A percentile compares a stretch with the other conserved stretches of the same genome.
phyloP scores from a whole-genome alignment of 92 coral and sea anemone genomes.

The Porites divaricata region DNA sequence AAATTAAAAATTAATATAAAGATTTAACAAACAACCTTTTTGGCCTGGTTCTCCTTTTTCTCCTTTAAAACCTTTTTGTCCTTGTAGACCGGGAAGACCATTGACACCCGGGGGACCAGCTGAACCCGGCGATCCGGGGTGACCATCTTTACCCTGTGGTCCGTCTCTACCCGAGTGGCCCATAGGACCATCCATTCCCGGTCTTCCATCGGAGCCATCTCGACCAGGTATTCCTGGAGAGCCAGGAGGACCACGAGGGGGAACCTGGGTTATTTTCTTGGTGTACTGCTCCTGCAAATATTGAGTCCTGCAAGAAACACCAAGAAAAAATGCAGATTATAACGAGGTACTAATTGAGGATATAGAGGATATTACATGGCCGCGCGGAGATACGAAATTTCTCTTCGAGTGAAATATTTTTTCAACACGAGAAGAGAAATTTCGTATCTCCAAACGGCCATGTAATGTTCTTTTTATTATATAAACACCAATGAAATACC shows the following conservation, averaged over 20 bases:
- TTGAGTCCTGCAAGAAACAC: conserved; percentile 22
- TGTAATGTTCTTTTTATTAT: too few relatives aligned
- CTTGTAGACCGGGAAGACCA: conserved; percentile 66
- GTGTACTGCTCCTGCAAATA: conserved; percentile 57
- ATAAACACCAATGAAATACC: too few relatives aligned
- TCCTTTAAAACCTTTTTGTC: conserved; percentile 69
- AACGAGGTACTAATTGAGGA: background rate
- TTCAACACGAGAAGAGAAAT: too few relatives aligned
- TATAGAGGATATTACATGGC: too few relatives aligned
- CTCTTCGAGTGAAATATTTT: too few relatives aligned
- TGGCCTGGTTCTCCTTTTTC: conserved; percentile 48
- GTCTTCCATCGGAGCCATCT: conserved; percentile 72
- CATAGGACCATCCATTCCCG: conserved; percentile 79
- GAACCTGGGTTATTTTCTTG: conserved; percentile 22
- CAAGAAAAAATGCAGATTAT: background rate
- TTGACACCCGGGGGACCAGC: conserved; percentile 80
- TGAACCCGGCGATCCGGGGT: conserved; percentile 58
- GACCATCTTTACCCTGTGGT: conserved; percentile 68
- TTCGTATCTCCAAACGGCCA: too few relatives aligned
- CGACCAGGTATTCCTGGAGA: conserved; percentile 65
- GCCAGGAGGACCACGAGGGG: conserved; percentile 66
- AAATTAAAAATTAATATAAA: too few relatives aligned
- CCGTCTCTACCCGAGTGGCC: conserved; percentile 79
- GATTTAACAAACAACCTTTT: conserved; percentile 40
- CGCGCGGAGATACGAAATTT: too few relatives aligned